A percentile compares a stretch with the other conserved stretches of the same genome.
phyloP scores from a whole-genome alignment of 2,888 invertebrate genomes.

The Apamea sordens region DNA sequence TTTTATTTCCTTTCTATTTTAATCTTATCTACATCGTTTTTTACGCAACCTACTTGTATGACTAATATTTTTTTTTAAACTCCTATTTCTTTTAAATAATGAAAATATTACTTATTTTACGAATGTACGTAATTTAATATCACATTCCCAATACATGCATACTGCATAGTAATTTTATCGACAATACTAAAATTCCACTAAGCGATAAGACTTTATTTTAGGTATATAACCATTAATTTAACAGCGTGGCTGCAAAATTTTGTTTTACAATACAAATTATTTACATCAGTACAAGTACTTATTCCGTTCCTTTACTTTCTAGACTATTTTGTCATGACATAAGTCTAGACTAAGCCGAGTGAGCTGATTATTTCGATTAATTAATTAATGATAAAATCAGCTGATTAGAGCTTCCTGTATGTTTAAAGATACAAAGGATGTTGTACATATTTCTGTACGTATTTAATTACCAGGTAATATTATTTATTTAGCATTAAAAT shows the following conservation, averaged over 20 bases:
- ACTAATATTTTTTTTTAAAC: background rate
- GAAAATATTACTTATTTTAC: too few species aligned
- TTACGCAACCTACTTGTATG: background rate
- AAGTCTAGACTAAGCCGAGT: background rate
- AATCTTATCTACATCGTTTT: background rate
- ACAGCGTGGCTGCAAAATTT: background rate
- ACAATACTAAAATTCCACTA: slow-evolving; percentile 44
- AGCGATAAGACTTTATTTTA: slow-evolving; percentile 43
- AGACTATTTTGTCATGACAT: background rate
- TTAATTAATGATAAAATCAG: background rate
- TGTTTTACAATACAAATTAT: slow-evolving; percentile 7
- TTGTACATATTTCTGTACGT: background rate
- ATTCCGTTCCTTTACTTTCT: background rate
- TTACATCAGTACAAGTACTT: too few species aligned
- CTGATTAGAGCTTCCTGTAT: slow-evolving; percentile 12
- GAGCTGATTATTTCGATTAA: slow-evolving; percentile 1
- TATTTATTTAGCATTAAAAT: too few species aligned
- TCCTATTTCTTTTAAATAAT: background rate
- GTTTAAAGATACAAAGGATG: background rate
- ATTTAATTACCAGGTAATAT: background rate
- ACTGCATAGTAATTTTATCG: slow-evolving; percentile 16
- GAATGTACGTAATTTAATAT: slow-evolving; percentile 13
- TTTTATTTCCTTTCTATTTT: background rate
- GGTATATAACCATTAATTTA: slow-evolving; percentile 25
- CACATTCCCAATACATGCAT: background rate